These are phyloP conservation scores for Temnothorax rugatulus DNA, from an alignment of 2,888 invertebrate genomes.

Conservation along the genomic window DNA sequence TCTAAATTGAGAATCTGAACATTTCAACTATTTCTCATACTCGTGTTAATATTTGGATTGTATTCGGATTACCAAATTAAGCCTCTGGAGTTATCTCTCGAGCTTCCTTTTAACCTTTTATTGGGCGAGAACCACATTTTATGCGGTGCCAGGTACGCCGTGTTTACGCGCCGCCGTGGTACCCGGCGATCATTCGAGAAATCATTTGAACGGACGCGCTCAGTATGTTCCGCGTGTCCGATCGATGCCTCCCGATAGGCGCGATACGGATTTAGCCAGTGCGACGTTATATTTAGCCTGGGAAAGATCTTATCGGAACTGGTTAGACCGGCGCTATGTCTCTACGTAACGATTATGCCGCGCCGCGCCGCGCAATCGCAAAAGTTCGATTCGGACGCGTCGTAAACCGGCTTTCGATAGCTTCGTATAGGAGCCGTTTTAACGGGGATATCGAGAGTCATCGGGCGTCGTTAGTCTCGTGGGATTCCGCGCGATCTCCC, in stretches of 20 bases:
- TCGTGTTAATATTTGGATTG: background rate
- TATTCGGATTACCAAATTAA: background rate
- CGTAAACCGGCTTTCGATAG: constrained; percentile 81
- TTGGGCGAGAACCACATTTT: background rate
- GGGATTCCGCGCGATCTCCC: constrained; percentile 53
- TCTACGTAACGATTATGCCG: constrained; percentile 80
- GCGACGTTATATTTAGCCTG: constrained; percentile 81
- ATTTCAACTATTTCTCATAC: background rate
- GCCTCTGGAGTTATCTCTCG: background rate
- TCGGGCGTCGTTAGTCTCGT: constrained; percentile 52
- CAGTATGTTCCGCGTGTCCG: constrained; percentile 47
- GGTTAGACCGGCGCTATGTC: constrained; percentile 78
- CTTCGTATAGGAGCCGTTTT: constrained; percentile 73
- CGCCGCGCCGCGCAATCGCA: constrained; percentile 56
- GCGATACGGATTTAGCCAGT: constrained; percentile 81
- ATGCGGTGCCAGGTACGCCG: background rate
- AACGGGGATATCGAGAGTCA: constrained; percentile 74
- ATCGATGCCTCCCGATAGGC: constrained; percentile 73
- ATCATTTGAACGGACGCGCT: constrained; percentile 1
- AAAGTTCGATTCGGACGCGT: constrained; percentile 79
- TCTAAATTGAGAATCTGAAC: background rate
- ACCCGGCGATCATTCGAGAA: background rate
- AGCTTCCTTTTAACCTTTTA: background rate
- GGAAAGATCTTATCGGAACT: constrained; percentile 82
- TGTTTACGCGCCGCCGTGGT: background rate